A percentile compares a stretch with the other conserved stretches of the same genome.
These are phyloP conservation scores for Macropis europaea DNA, from an alignment of 2,888 invertebrate genomes.

Conservation along the genomic window DNA sequence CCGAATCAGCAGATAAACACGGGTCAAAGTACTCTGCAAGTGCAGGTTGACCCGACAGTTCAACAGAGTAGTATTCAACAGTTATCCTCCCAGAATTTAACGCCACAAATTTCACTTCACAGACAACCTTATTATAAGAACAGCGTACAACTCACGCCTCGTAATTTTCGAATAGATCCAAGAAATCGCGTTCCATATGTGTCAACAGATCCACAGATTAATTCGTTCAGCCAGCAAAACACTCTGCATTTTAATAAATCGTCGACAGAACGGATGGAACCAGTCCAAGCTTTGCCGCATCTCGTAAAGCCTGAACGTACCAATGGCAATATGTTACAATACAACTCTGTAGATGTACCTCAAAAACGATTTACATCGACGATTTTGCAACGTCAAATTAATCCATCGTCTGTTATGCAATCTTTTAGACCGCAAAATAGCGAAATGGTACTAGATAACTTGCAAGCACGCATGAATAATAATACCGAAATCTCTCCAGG, in stretches of 20 bases:
- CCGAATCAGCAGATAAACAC: constrained; percentile 14
- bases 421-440: background rate
- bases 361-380: background rate
- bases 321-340: background rate
- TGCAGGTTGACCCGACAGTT: background rate
- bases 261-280: constrained; percentile 9
- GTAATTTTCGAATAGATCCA: background rate
- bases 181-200: background rate
- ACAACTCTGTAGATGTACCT: background rate
- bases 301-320: background rate
- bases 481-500: background rate
- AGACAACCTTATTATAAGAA: background rate
- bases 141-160: background rate
- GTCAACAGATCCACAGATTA: background rate
- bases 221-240: background rate
- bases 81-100: background rate
- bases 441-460: background rate
- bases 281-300: background rate
- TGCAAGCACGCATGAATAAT: background rate
- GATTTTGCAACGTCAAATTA: background rate
- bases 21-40: background rate
- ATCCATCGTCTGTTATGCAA: background rate
- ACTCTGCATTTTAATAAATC: background rate
- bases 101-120: background rate
- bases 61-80: background rate